Base-by-base conservation (phyloP, 2,797 vertebrate species). In the Chanos chanos region DNA sequence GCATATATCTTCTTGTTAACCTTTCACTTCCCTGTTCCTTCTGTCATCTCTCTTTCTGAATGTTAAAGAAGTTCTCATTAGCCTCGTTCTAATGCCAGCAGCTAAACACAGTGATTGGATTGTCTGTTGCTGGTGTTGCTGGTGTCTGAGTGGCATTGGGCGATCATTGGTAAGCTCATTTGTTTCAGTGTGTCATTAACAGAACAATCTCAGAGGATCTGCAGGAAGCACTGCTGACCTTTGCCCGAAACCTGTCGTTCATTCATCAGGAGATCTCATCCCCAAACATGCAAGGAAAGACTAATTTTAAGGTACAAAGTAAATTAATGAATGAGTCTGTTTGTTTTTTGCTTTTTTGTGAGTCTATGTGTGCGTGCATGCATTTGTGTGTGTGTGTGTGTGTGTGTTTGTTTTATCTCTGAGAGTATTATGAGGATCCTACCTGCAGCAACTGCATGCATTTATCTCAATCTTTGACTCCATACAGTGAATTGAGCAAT, bases 261-360 rank as follows among this genome's bases (percentile, higher is more conserved):
- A 96, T 99, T 92, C 94, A 96, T 97, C 95, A 96, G 90, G 93
- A 98, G 92, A 94, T 97, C 93, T 96, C 94, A 90, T 85, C 91
- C 83, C 87, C 92, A 89, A 93, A 94, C 90, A 93, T 91, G 91
- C 93, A 94, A 87, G 93, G 90, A 89, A 89, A 94, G 90, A 96
- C 89, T 91, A 96, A 98, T 96, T 98, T 98, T 90, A 95, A 96
- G 94, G 93, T 94, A 92, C 85, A 83, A 70, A 87, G 89, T 93
- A 94, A 94, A 95, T 90, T 91, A 92, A 89, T 90, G 94, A 94
- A 94, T 86, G 88, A 94, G 94, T 89, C 85, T 85, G 87, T 80
- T 84, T 83, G 87, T 81, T 83, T 86, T 89, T 79, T 76, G 39
- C 37, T 22, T 6, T 50, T 54, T 45, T 21, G 43, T 48, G 41